Evolutionary conservation across 2,797 vertebrate genomes (phyloP), one percentile per base, ranked within the genome.

Genomic region (Galago senegalensis): DNA sequence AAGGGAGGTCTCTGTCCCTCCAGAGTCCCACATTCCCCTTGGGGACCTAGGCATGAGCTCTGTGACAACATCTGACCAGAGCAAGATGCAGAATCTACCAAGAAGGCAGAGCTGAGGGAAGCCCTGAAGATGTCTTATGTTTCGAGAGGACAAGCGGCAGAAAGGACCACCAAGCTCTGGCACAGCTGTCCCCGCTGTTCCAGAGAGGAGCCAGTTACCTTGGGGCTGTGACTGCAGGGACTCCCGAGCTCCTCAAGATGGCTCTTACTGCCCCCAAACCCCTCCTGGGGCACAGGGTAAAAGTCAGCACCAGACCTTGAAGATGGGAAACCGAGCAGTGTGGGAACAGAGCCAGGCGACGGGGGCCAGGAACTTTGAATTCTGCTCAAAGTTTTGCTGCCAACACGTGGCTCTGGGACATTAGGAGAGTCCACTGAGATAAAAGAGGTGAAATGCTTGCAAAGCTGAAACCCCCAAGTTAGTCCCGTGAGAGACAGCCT

Each of bases 31-130:
- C 20, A 1, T 3, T 27, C 69, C 61, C n/a, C 27, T 61, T 29
- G 56, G 27, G 6, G 92, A 65, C 3, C 0, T 8, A 46, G n/a
- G 21, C 31, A 4, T 1, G 3, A 20, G 25, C 16, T 37, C 49
- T 0, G 3, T n/a, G 72, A n/a, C 5, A 10, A 29, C 6, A 11
- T 4, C 49, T 1, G 9, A 43, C 31, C 40, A 69, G 8, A 4
- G 6, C 10, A 16, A 46, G 76, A 76, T 0, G 6, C 7, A 3
- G 37, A 7, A 0, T n/a, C 18, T 12, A 34, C 37, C 25, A 53
- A 43, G 13, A 84, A 70, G 65, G 23, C 40, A n/a, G 18, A 7
- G 43, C 23, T 18, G 2, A 29, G 17, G n/a, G n/a, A 13, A n/a
- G 2, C 34, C 37, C 5, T 17, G 3, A 21, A 69, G 40, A 31